Percentiles rank a stretch among this genome's conserved stretches.
Conservation (phyloP, 2,888 invertebrate genomes). For the Magallana nippona region DNA sequence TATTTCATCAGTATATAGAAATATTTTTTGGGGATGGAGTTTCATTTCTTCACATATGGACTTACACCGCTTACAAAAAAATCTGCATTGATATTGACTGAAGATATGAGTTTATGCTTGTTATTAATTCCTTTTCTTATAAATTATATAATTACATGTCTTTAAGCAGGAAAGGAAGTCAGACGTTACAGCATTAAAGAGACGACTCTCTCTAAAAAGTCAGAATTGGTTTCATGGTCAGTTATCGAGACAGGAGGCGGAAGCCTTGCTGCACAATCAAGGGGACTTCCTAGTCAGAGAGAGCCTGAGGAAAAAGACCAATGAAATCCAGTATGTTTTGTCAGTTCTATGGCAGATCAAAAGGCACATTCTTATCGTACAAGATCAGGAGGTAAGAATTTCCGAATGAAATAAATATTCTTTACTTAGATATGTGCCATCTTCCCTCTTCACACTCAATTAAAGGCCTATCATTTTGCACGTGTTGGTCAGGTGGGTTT, state of each 20-base stretch:
- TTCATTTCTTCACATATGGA: too few relatives aligned
- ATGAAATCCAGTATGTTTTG: slow-evolving; percentile 31
- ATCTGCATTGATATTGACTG: too few relatives aligned
- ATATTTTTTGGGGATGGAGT: too few relatives aligned
- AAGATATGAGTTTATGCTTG: too few relatives aligned
- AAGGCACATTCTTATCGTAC: slow-evolving; percentile 33
- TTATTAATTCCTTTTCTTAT: neutral
- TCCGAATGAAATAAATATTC: neutral
- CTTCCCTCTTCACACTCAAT: too few relatives aligned
- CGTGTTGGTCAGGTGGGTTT: too few relatives aligned
- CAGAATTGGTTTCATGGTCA: slow-evolving; percentile 37
- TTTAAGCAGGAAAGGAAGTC: neutral
- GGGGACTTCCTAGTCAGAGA: slow-evolving; percentile 38
- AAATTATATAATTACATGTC: neutral
- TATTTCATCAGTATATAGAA: too few relatives aligned
- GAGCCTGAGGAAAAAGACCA: slow-evolving; percentile 34
- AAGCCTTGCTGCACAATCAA: slow-evolving; percentile 30
- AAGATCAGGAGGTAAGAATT: slow-evolving; percentile 38
- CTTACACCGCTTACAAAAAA: too few relatives aligned
- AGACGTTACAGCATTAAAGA: neutral
- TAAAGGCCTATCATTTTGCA: too few relatives aligned
- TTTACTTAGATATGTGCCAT: too few relatives aligned
- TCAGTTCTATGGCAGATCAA: slow-evolving; percentile 36
- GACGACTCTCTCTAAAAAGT: slow-evolving; percentile 23
- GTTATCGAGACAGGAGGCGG: slow-evolving; percentile 35